phyloP scores from a whole-genome alignment of 2,113 vertebrate genomes.

The Neolamprologus brichardi region DNA sequence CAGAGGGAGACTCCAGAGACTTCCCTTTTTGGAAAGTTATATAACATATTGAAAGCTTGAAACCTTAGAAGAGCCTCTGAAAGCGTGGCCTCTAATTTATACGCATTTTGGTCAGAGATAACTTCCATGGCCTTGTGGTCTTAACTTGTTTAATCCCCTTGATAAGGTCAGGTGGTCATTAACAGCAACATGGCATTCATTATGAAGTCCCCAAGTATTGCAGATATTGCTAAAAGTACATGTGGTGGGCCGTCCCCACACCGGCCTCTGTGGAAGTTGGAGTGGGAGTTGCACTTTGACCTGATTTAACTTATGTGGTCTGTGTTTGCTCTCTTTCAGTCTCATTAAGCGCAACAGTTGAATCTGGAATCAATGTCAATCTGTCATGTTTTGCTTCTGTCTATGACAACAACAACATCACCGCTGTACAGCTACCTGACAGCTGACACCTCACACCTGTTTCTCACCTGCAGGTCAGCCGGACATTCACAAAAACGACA shows the following conservation, averaged over 20 bases:
- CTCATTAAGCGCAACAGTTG: neutral
- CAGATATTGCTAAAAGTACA: neutral
- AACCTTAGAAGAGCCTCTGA: neutral
- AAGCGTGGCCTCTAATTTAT: neutral
- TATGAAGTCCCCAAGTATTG: neutral
- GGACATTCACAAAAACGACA: neutral
- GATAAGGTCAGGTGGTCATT: neutral
- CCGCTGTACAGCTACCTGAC: neutral
- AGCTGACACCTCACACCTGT: neutral
- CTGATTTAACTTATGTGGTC: neutral
- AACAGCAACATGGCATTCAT: neutral
- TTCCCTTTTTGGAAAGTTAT: neutral
- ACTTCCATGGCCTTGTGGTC: rapidly evolving
- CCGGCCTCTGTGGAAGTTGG: rapidly evolving
- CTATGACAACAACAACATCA: neutral
- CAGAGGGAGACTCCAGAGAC: rapidly evolving
- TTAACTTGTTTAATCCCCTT: neutral
- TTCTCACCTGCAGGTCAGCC: neutral
- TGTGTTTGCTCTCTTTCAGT: neutral
- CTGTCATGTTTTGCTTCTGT: neutral
- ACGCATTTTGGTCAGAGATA: rapidly evolving
- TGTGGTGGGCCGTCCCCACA: neutral
- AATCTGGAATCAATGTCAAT: neutral
- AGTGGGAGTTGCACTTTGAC: neutral
- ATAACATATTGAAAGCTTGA: neutral